These are phyloP conservation scores for Palaemon carinicauda DNA, from an alignment of 1,140 invertebrate species.

Conservation along the genomic window DNA sequence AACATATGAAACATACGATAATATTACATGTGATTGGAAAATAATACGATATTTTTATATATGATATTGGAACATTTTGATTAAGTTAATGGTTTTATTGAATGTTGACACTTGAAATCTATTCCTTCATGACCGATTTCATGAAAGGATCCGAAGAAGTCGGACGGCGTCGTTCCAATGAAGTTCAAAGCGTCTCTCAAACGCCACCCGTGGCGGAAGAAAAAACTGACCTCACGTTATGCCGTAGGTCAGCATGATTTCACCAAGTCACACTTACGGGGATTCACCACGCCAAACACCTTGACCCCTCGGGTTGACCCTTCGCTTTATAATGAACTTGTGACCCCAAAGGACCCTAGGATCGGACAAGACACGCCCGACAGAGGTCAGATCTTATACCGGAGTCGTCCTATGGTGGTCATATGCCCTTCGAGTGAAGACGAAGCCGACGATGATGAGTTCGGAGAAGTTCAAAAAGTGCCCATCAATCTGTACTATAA, in stretches of 20 bases:
- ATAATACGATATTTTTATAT: too few species aligned
- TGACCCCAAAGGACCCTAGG: conserved; percentile 31
- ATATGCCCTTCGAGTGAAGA: not conserved
- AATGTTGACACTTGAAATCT: too few species aligned
- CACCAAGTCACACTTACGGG: not conserved
- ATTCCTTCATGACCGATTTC: not conserved
- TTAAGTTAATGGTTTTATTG: too few species aligned
- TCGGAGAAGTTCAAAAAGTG: not conserved
- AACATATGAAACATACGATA: too few species aligned
- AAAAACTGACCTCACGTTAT: not conserved
- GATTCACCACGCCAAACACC: not conserved
- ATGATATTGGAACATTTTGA: too few species aligned
- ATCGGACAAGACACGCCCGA: conserved; percentile 41
- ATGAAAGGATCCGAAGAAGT: too few species aligned
- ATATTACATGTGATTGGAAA: too few species aligned
- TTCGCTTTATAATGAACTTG: conserved; percentile 40
- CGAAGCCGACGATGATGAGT: conserved; percentile 20
- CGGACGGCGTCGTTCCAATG: not conserved
- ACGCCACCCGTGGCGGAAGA: conserved; percentile 33
- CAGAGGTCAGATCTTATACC: conserved; percentile 43
- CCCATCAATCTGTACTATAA: conserved; percentile 37
- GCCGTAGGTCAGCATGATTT: not conserved
- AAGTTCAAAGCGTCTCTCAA: conserved; percentile 27
- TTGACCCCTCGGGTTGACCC: conserved; percentile 5
- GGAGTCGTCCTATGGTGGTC: not conserved